phyloP scores from a whole-genome alignment of 2,113 vertebrate genomes.

The Hippocampus mohnikei region DNA sequence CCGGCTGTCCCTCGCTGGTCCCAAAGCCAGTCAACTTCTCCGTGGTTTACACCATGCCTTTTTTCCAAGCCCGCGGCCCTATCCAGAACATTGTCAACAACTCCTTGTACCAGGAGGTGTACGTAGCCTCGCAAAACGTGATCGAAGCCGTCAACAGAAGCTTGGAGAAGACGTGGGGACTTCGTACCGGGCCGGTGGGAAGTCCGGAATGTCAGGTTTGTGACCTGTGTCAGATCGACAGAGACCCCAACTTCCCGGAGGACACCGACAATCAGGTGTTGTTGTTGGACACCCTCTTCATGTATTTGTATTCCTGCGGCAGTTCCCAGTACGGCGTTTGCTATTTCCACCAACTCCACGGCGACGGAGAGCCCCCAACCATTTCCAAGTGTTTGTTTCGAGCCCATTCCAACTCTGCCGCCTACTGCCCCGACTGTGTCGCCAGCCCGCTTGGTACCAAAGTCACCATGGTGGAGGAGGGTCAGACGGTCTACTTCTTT shows the following conservation, averaged over 20 bases:
- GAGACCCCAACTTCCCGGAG: slow-evolving; percentile 47
- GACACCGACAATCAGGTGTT: slow-evolving; percentile 82
- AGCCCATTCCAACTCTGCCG: slow-evolving; percentile 63
- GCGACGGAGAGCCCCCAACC: slow-evolving; percentile 51
- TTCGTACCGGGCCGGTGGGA: slow-evolving; percentile 83
- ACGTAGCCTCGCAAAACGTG: slow-evolving; percentile 83
- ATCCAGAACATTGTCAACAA: slow-evolving; percentile 84
- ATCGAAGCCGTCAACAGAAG: slow-evolving; percentile 78
- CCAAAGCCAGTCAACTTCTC: slow-evolving; percentile 77
- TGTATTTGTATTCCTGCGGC: slow-evolving; percentile 85
- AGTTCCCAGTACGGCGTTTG: slow-evolving; percentile 82
- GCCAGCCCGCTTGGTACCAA: slow-evolving; percentile 86
- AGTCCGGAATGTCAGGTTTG: slow-evolving; percentile 78
- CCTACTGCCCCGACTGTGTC: slow-evolving; percentile 84
- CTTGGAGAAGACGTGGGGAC: slow-evolving; percentile 68
- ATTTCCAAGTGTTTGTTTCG: slow-evolving; percentile 81
- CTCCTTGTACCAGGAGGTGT: slow-evolving; percentile 70
- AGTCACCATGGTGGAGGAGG: slow-evolving; percentile 79
- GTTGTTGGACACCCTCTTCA: slow-evolving; percentile 78
- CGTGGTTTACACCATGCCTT: slow-evolving; percentile 76
- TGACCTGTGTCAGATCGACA: slow-evolving; percentile 65
- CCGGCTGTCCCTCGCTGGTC: slow-evolving; percentile 69
- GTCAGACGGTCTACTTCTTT: slow-evolving; percentile 80
- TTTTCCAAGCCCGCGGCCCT: slow-evolving; percentile 62
- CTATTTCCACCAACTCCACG: slow-evolving; percentile 78